These are phyloP conservation scores for Brachypodius melanocephalos DNA, from an alignment of 2,113 vertebrate species.

Conservation along the genomic window DNA sequence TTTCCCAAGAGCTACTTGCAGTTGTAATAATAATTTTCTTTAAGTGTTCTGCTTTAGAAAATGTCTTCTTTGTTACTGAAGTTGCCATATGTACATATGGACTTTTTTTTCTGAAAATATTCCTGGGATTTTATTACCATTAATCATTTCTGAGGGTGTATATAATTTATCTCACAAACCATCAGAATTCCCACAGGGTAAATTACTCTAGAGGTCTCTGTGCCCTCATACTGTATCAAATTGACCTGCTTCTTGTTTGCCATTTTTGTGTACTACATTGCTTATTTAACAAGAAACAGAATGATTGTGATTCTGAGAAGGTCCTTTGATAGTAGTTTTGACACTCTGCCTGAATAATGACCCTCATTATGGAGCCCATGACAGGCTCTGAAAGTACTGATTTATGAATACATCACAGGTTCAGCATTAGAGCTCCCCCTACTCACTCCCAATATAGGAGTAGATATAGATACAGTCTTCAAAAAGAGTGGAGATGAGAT, in stretches of 20 bases:
- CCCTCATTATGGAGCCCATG: slow-evolving; percentile 99
- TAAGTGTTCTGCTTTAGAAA: slow-evolving; percentile 44
- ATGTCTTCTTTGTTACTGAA: slow-evolving; percentile 64
- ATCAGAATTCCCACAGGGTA: slow-evolving; percentile 94
- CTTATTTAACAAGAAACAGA: slow-evolving; percentile 99
- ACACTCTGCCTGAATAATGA: slow-evolving; percentile 99
- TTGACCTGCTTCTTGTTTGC: slow-evolving; percentile 99
- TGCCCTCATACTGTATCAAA: slow-evolving; percentile 94
- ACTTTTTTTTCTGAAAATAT: slow-evolving; percentile 67
- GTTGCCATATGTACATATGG: slow-evolving; percentile 68
- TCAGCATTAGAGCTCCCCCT: slow-evolving; percentile 80
- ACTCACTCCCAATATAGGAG: slow-evolving; percentile 70
- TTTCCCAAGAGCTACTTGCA: slow-evolving; percentile 30
- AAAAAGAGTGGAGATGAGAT: slow-evolving; percentile 73
- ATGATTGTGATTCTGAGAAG: slow-evolving; percentile 98
- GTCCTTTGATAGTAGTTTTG: slow-evolving; percentile 99
- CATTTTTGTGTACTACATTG: slow-evolving; percentile 99
- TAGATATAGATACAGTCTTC: slow-evolving; percentile 71
- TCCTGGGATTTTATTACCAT: slow-evolving; percentile 84
- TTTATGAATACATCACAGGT: slow-evolving; percentile 98
- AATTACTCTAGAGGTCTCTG: slow-evolving; percentile 97
- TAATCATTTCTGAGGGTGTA: slow-evolving; percentile 93
- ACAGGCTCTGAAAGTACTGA: slow-evolving; percentile 99
- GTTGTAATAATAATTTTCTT: slow-evolving; percentile 50
- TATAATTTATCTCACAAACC: slow-evolving; percentile 95